Base-by-base conservation (phyloP, 2,888 invertebrate species). In the Euphydryas editha region DNA sequence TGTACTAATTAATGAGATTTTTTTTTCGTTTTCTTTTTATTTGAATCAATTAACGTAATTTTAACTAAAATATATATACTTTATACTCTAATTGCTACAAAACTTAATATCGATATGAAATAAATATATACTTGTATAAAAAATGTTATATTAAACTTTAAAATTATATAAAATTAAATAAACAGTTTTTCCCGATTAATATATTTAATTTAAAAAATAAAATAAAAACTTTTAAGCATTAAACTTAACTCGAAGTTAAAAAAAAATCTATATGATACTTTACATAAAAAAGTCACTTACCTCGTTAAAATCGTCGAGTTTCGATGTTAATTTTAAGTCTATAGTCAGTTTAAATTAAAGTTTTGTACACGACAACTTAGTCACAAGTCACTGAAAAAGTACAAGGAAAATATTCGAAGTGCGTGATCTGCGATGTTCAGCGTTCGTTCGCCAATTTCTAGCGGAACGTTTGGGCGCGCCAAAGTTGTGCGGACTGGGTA, bases 401-500 rank as follows among this genome's bases (percentile, higher is more conserved):
- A 58, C 17, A 18, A 54, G 17, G 55, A 36, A 51, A 59, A 51
- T 24, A 24, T 39, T 55, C 47, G 47, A 39, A 44, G 54, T 55
- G 46, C 36, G 68, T 62, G 54, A 39, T 49, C 49, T 13, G 49
- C 49, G 49, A 49, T 39, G 61, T 51, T 55, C 76, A 76, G 80
- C 62, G 47, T 55, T 49, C 60, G 60, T 30, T 60, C 49, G 55
- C 57, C 57, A 57, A 57, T 24, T 57, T 57, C 57, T 47, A 5
- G 84, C 79, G 79, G 84, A 84, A 82, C 87, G 90, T 83, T 86
- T 84, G 85, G 83, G 81, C 88, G 88, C 90, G 90, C 83, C 85
- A 89, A 92, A 91, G 87, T 92, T 90, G 82, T 92, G 92, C 81
- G 90, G 82, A 78, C 76, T 79, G 76, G 84, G 78, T 81, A 81